A percentile compares a stretch with the other conserved stretches of the same genome.
phyloP scores from a whole-genome alignment of 92 coral and sea anemone species.

The Porites evermanni region DNA sequence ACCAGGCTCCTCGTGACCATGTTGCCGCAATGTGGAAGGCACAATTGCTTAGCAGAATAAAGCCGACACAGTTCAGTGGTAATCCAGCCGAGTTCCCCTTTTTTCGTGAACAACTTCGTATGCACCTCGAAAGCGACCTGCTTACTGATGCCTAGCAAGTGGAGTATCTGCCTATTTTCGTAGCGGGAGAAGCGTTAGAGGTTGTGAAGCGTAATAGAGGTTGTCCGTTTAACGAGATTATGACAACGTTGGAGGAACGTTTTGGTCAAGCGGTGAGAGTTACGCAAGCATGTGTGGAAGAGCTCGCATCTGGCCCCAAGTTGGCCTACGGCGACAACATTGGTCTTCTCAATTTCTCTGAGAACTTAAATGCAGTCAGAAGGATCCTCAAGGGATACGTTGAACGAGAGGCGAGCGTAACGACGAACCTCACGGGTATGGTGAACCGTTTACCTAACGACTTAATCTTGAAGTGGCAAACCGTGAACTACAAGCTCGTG shows the following conservation, averaged over 20 bases:
- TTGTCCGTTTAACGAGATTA: constrained; percentile 48
- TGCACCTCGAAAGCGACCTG: no score
- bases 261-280: constrained; percentile 60
- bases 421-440: constrained; percentile 24
- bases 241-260: constrained; percentile 66
- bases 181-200: background rate
- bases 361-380: constrained; percentile 63
- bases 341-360: constrained; percentile 55
- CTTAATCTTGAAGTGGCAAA: constrained; percentile 58
- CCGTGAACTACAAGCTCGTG: constrained; percentile 53
- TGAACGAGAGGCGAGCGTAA: constrained; percentile 41
- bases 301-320: constrained; percentile 64
- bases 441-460: constrained; percentile 62
- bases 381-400: constrained; percentile 59
- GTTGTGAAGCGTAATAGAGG: constrained; percentile 69
- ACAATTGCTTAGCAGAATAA: no score
- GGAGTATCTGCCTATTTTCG: no score
- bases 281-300: constrained; percentile 64
- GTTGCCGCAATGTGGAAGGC: no score
- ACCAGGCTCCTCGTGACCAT: no score
- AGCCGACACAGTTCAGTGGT: no score
- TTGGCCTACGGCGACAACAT: constrained; percentile 55
- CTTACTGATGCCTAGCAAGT: no score
- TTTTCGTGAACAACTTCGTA: no score
- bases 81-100: no score